Conservation (phyloP, 2,797 vertebrate species). For the Hippoglossus hippoglossus region DNA sequence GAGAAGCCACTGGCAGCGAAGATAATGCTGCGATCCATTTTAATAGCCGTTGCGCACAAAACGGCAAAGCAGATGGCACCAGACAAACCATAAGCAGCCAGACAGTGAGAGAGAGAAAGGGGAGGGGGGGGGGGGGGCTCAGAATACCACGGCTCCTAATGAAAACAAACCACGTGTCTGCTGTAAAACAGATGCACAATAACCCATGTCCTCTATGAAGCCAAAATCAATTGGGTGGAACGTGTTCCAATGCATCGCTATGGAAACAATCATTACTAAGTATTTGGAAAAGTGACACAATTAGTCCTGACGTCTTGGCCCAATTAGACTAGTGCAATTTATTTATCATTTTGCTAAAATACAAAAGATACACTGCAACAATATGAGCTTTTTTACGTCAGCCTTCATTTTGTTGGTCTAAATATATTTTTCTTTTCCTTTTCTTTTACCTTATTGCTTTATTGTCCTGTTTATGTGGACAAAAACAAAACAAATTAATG, state of each 20-base stretch:
- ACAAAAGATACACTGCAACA: neutral
- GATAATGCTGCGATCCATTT: slow-evolving; percentile 44
- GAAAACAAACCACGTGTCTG: slow-evolving; percentile 36
- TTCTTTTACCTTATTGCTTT: too few species aligned
- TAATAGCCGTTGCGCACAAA: slow-evolving; percentile 46
- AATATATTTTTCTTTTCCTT: neutral
- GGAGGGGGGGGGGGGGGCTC: neutral
- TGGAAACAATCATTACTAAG: slow-evolving; percentile 11
- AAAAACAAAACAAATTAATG: too few species aligned
- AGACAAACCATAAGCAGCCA: slow-evolving; percentile 54
- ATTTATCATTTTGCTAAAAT: neutral
- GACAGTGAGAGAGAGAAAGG: slow-evolving; percentile 18
- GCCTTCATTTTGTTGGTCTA: too few species aligned
- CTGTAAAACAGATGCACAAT: slow-evolving; percentile 34
- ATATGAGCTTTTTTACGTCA: too few species aligned
- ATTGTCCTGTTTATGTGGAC: too few species aligned
- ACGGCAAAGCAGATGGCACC: slow-evolving; percentile 58
- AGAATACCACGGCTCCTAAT: slow-evolving; percentile 31
- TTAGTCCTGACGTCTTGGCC: neutral
- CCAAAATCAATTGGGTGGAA: slow-evolving; percentile 12
- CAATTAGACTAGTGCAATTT: neutral
- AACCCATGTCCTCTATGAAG: slow-evolving; percentile 16
- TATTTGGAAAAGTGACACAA: slow-evolving; percentile 17
- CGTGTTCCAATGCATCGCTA: slow-evolving; percentile 4
- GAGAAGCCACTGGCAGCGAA: slow-evolving; percentile 41